phyloP scores from a whole-genome alignment of 2,797 vertebrate species.

The Tamandua tetradactyla region DNA sequence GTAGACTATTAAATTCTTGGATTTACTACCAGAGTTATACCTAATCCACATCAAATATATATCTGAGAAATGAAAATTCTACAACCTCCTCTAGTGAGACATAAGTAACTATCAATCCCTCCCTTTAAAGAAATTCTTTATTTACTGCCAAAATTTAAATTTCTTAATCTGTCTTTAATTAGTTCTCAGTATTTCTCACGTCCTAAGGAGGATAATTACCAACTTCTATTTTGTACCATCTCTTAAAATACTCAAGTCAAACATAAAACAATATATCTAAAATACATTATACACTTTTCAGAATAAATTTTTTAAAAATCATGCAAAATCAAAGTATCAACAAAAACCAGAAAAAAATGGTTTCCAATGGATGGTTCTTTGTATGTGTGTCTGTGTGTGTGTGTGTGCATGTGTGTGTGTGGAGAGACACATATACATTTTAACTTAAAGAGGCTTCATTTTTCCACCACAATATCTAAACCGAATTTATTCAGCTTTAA shows the following conservation, averaged over 20 bases:
- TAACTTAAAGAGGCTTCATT: neutral
- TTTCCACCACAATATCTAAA: neutral
- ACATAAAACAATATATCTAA: neutral
- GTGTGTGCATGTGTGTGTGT: neutral
- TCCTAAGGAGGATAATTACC: constrained; percentile 30
- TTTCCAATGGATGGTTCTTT: neutral
- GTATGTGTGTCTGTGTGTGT: too few relatives aligned
- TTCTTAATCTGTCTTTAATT: constrained; percentile 19
- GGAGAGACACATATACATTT: neutral
- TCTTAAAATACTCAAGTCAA: constrained; percentile 55
- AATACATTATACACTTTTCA: neutral
- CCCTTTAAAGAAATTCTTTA: constrained; percentile 36
- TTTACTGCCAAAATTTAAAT: constrained; percentile 10
- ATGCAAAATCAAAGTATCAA: neutral
- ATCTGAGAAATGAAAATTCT: constrained; percentile 24
- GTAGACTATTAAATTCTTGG: neutral
- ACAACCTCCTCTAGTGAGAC: neutral
- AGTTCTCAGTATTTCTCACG: constrained; percentile 21
- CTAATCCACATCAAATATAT: constrained; percentile 31
- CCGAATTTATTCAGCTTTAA: constrained; percentile 12
- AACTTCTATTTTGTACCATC: neutral
- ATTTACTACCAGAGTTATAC: neutral
- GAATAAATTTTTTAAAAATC: constrained; percentile 11
- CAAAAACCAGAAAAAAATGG: neutral
- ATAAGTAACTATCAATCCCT: neutral